Evolutionary conservation across 2,888 invertebrate genomes (phyloP).

Genomic region (Rotaria sp.): DNA sequence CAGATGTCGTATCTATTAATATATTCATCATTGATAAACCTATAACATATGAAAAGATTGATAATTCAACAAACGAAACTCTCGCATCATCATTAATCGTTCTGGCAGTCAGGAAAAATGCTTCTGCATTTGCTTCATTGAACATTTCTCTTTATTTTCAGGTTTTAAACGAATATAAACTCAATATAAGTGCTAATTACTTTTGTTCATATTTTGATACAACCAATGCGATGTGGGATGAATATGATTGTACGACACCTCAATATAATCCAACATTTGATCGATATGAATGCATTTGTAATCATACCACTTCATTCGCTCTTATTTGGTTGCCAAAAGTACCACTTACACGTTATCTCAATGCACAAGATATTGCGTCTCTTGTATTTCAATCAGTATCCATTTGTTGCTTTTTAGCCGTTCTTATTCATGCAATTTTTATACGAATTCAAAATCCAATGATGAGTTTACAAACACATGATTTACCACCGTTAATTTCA

Average conservation of each 20-base stretch:
- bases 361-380: not conserved
- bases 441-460: not conserved
- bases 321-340: not conserved
- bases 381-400: no score
- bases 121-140: not conserved
- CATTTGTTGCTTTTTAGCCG: no score
- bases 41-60: not conserved
- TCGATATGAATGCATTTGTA: not conserved
- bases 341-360: not conserved
- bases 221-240: not conserved
- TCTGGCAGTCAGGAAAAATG: not conserved
- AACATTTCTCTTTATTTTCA: not conserved
- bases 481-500: not conserved
- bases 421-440: not conserved
- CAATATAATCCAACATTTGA: not conserved
- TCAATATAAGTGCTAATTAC: not conserved
- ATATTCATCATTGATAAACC: not conserved
- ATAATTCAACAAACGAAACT: not conserved
- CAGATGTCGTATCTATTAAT: not conserved
- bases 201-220: not conserved
- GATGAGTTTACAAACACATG: not conserved
- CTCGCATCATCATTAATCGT: not conserved
- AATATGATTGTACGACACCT: not conserved
- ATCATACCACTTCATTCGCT: not conserved
- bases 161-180: not conserved